A percentile compares a stretch with the other conserved stretches of the same genome.
Conservation (phyloP, 1,140 invertebrate genomes). For the Zaprionus africanus region DNA sequence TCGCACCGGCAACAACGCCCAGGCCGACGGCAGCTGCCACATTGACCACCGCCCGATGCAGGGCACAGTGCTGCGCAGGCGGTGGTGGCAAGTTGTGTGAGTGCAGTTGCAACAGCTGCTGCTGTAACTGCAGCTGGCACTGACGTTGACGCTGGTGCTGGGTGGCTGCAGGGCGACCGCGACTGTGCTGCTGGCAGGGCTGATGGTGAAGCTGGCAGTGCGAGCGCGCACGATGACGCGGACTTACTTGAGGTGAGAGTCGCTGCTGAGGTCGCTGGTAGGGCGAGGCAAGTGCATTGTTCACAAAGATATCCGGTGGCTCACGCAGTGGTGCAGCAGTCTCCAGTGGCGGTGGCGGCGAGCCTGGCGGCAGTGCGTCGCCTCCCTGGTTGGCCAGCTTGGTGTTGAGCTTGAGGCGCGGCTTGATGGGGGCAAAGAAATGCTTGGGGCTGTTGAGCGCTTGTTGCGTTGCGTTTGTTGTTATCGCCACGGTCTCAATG, state of each 20-base stretch:
- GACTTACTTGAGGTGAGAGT: conserved; percentile 80
- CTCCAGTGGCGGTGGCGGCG: conserved; percentile 57
- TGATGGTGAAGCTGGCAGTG: conserved; percentile 54
- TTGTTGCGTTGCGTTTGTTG: conserved; percentile 70
- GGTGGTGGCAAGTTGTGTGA: conserved; percentile 12
- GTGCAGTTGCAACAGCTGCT: conserved; percentile 20
- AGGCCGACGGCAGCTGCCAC: conserved; percentile 72
- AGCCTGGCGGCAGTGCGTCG: conserved; percentile 57
- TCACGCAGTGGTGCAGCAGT: conserved; percentile 45
- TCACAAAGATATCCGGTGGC: conserved; percentile 79
- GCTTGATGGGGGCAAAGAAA: conserved; percentile 82
- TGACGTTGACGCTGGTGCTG: conserved; percentile 33
- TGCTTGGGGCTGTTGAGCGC: conserved; percentile 79
- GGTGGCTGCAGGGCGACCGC: neutral
- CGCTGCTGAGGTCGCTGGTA: conserved; percentile 62
- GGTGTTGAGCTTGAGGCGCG: conserved; percentile 78
- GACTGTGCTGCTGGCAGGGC: conserved; percentile 17
- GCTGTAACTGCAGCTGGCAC: conserved; percentile 33
- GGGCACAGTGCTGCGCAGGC: conserved; percentile 46
- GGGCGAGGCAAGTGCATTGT: conserved; percentile 76
- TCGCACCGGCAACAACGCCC: conserved; percentile 32
- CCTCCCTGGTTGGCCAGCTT: conserved; percentile 67
- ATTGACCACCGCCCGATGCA: conserved; percentile 70
- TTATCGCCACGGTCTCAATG: conserved; percentile 78
- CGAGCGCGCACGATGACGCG: conserved; percentile 60